phyloP scores from a whole-genome alignment of 2,113 vertebrate species.

The Recurvirostra avosetta region DNA sequence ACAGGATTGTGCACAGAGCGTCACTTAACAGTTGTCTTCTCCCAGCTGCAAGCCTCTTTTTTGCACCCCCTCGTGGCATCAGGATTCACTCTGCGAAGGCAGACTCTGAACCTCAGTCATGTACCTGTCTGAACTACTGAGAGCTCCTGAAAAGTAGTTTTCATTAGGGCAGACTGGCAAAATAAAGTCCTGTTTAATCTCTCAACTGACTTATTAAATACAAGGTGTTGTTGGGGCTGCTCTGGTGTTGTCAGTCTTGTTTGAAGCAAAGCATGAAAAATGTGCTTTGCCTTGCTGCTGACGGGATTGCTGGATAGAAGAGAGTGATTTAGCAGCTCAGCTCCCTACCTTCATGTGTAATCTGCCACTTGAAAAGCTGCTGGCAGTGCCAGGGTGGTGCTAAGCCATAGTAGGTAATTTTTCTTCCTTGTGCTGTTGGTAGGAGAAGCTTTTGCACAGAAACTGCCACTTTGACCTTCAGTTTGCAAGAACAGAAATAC shows the following conservation, averaged over 20 bases:
- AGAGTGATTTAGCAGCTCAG: not conserved
- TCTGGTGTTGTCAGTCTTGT: not conserved
- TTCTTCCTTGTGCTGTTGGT: not conserved
- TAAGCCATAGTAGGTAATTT: not conserved
- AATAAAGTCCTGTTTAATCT: not conserved
- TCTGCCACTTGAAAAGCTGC: constrained; percentile 1
- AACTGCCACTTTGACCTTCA: not conserved
- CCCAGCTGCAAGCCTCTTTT: not conserved
- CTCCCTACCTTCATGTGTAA: not conserved
- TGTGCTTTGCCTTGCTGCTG: constrained; percentile 1
- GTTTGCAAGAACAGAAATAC: not conserved
- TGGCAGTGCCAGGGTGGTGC: not conserved
- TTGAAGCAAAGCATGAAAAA: not conserved
- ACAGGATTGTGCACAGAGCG: not conserved
- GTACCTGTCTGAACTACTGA: not conserved
- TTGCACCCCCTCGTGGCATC: not conserved
- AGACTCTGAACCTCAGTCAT: not conserved
- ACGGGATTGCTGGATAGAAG: not conserved
- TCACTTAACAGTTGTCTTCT: not conserved
- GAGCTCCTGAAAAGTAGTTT: not conserved
- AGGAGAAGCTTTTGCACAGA: not conserved
- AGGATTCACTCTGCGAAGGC: not conserved
- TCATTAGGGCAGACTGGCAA: not conserved
- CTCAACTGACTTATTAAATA: not conserved
- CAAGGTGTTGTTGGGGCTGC: not conserved